A percentile compares a stretch with the other conserved stretches of the same genome.
Conservation (phyloP, 2,888 invertebrate genomes). For the Eugnorisma glareosa region DNA sequence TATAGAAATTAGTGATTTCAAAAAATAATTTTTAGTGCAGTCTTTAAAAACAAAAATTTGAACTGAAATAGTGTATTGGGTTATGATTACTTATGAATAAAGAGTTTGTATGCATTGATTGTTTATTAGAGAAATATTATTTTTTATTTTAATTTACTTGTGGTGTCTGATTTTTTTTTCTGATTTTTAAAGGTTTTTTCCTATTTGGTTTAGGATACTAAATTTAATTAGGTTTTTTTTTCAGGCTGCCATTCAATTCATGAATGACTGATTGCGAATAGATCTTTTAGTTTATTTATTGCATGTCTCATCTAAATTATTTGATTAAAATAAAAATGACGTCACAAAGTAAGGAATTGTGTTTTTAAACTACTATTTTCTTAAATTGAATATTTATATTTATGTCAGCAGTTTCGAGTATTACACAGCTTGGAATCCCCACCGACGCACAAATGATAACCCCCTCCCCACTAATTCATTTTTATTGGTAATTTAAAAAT, state of each 20-base stretch:
- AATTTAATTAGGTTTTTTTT: neutral
- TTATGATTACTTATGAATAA: conserved; percentile 2
- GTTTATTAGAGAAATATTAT: conserved; percentile 52
- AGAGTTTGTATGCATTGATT: conserved; percentile 41
- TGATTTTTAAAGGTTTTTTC: conserved; percentile 1
- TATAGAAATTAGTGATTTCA: neutral
- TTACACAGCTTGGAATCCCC: neutral
- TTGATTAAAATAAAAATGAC: neutral
- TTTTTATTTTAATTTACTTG: conserved; percentile 46
- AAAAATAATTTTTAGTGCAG: conserved; percentile 20
- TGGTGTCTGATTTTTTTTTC: conserved; percentile 54
- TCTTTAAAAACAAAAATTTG: conserved; percentile 2
- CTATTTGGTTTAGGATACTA: conserved; percentile 15
- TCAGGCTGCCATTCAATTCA: neutral
- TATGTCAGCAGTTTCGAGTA: conserved; percentile 7
- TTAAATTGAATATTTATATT: neutral
- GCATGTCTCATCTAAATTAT: neutral
- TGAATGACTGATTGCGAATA: conserved; percentile 13
- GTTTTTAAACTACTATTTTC: conserved; percentile 22
- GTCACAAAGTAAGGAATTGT: conserved; percentile 49
- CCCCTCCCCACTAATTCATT: too few relatives aligned
- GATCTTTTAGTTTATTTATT: neutral
- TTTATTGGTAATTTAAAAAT: too few relatives aligned
- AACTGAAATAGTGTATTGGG: conserved; percentile 14
- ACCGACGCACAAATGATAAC: too few relatives aligned